phyloP scores from a whole-genome alignment of 2,888 invertebrate genomes.

The Coenonympha arcania region DNA sequence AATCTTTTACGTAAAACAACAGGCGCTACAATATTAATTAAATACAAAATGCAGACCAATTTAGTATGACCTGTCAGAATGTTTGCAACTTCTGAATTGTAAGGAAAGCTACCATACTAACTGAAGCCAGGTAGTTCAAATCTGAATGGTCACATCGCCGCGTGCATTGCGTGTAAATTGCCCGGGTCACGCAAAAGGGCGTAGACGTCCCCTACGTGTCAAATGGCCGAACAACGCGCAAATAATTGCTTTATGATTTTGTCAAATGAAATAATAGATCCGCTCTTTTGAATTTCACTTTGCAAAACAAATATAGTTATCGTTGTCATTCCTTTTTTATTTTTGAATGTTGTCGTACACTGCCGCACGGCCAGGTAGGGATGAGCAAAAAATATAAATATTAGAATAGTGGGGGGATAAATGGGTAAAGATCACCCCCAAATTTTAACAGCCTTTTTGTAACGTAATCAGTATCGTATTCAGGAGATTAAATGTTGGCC shows the following conservation, averaged over 20 bases:
- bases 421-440: no score
- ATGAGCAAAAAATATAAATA: no score
- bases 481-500: no score
- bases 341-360: no score
- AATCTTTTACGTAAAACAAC: constrained; percentile 16
- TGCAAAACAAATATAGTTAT: background rate
- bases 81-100: background rate
- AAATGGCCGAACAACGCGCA: constrained; percentile 38
- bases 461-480: no score
- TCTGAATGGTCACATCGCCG: constrained; percentile 33
- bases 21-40: constrained; percentile 8
- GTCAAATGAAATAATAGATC: constrained; percentile 32
- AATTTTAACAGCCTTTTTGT: no score
- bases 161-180: constrained; percentile 41
- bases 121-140: constrained; percentile 26
- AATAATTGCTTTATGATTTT: constrained; percentile 34
- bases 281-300: constrained; percentile 1
- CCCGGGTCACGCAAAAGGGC: constrained; percentile 40
- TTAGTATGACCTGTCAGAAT: constrained; percentile 3
- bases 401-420: no score
- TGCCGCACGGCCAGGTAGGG: no score
- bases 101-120: background rate
- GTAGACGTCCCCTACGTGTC: constrained; percentile 36
- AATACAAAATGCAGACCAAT: constrained; percentile 7
- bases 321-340: no score